Percentiles rank a stretch among this genome's conserved stretches.
Conservation (phyloP, 2,113 vertebrate genomes). For the Megaceryle torquata region DNA sequence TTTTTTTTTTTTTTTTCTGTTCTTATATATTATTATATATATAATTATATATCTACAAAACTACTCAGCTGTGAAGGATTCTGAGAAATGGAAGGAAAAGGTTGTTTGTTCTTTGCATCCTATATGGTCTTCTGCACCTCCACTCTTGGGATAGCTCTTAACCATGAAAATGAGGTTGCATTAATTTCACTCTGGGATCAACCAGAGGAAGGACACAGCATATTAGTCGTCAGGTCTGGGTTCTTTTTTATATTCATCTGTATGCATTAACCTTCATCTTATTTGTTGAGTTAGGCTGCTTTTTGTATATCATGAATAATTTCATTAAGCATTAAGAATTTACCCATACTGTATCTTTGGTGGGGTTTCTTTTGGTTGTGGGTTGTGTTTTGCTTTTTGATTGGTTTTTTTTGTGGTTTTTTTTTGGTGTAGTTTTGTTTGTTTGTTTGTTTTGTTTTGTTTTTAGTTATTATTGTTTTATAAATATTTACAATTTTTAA, state of each 20-base stretch:
- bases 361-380: neutral
- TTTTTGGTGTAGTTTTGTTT: neutral
- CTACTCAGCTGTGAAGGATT: neutral
- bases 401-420: neutral
- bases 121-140: slow-evolving; percentile 9
- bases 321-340: slow-evolving; percentile 79
- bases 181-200: slow-evolving; percentile 68
- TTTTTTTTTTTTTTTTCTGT: neutral
- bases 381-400: neutral
- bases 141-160: slow-evolving; percentile 34
- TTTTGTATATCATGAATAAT: slow-evolving; percentile 82
- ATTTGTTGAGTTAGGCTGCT: slow-evolving; percentile 76
- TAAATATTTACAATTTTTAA: slow-evolving; percentile 80
- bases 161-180: slow-evolving; percentile 60
- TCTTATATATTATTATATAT: neutral
- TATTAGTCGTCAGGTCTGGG: slow-evolving; percentile 45
- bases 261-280: slow-evolving; percentile 83
- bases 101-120: neutral
- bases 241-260: slow-evolving; percentile 66
- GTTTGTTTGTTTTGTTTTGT: neutral
- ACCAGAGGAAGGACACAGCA: slow-evolving; percentile 53
- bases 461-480: slow-evolving; percentile 30
- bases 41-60: neutral
- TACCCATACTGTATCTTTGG: slow-evolving; percentile 70
- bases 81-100: neutral